phyloP scores from a whole-genome alignment of 2,888 invertebrate species.

The Eurytoma californica region DNA sequence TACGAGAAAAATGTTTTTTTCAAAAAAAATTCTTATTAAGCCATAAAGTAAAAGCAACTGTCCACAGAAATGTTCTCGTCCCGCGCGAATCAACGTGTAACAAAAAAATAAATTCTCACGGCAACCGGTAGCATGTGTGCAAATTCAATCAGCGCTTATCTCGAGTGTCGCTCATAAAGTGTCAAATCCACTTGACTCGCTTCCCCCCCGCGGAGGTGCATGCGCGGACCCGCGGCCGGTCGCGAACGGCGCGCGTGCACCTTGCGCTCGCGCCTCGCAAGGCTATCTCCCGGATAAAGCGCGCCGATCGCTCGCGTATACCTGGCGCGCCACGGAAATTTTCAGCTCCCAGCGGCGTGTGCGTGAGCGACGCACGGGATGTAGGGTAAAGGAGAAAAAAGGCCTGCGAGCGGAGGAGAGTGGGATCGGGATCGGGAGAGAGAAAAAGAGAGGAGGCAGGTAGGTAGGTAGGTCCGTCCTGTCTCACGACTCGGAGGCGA shows the following conservation, averaged over 20 bases:
- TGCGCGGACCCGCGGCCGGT: background rate
- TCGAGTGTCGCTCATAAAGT: conserved; percentile 2
- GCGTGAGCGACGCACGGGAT: background rate
- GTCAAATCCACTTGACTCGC: background rate
- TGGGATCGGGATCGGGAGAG: background rate
- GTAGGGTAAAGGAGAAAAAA: conserved; percentile 2
- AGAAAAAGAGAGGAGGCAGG: background rate
- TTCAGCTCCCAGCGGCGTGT: background rate
- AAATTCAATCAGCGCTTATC: background rate
- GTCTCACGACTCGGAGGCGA: conserved; percentile 26
- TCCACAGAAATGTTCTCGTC: no score
- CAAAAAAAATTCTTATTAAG: no score
- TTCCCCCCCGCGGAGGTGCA: background rate
- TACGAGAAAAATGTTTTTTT: no score
- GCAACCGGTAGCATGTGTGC: background rate
- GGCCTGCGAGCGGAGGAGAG: background rate
- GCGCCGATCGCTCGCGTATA: background rate
- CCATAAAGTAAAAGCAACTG: no score
- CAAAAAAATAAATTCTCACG: background rate
- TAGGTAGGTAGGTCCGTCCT: conserved; percentile 22
- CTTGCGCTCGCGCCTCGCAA: background rate
- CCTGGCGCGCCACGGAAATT: background rate
- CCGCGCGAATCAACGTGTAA: no score
- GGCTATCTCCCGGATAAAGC: background rate
- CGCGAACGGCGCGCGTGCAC: conserved; percentile 10